These are phyloP conservation scores for Bombus cullumanus DNA, from an alignment of 1,140 invertebrate species.

Conservation along the genomic window DNA sequence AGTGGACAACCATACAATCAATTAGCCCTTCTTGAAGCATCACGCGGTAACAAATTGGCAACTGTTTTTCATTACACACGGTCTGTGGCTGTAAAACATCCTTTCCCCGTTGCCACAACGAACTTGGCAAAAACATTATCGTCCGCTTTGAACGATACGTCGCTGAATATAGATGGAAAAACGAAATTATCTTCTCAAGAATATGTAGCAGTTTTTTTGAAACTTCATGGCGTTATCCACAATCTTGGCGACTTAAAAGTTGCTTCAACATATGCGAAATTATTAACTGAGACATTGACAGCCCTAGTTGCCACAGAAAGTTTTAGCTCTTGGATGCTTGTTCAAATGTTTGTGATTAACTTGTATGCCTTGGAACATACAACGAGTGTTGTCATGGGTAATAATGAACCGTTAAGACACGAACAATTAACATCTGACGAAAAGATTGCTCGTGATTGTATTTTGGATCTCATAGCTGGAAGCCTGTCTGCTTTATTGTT, in stretches of 20 bases:
- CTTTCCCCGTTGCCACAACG: constrained; percentile 91
- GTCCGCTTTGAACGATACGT: constrained; percentile 82
- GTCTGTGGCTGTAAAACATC: constrained; percentile 90
- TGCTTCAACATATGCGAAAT: constrained; percentile 85
- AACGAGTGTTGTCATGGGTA: constrained; percentile 75
- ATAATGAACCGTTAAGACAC: constrained; percentile 71
- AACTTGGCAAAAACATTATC: constrained; percentile 89
- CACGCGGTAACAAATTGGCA: constrained; percentile 90
- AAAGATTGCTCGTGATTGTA: constrained; percentile 83
- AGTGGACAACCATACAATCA: constrained; percentile 96
- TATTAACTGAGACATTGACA: constrained; percentile 87
- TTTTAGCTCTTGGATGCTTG: constrained; percentile 88
- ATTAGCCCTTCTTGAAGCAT: constrained; percentile 91
- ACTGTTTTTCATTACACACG: constrained; percentile 93
- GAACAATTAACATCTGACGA: constrained; percentile 84
- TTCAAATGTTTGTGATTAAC: constrained; percentile 90
- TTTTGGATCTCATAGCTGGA: constrained; percentile 87
- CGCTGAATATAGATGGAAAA: constrained; percentile 83
- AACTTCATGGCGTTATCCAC: constrained; percentile 86
- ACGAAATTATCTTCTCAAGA: constrained; percentile 86
- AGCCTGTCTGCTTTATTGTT: constrained; percentile 88
- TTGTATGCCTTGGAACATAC: constrained; percentile 88
- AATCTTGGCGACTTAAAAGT: constrained; percentile 84
- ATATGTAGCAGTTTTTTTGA: constrained; percentile 88
- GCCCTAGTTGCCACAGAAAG: constrained; percentile 90